Conservation (phyloP, 2,113 vertebrate genomes). For the Atherinomorus stipes region DNA sequence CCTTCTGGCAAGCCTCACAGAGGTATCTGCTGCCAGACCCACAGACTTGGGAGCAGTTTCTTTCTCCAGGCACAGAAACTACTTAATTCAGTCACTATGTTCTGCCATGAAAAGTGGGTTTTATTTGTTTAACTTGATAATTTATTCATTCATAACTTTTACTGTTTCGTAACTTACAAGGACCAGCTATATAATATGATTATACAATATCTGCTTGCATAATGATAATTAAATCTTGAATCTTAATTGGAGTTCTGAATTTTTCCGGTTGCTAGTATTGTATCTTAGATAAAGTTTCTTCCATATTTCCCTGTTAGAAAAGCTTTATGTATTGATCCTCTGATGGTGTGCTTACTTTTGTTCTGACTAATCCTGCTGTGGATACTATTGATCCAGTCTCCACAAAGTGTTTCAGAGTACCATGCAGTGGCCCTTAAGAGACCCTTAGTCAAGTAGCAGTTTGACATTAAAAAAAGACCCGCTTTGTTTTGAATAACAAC, state of each 20-base stretch:
- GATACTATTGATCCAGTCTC: slow-evolving; percentile 1
- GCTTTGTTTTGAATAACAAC: slow-evolving; percentile 7
- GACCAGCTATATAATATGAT: not conserved
- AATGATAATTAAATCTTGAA: not conserved
- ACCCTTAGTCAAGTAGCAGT: not conserved
- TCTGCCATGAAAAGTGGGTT: not conserved
- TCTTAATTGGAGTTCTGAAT: not conserved
- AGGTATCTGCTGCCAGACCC: no score
- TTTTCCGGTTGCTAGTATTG: slow-evolving; percentile 10
- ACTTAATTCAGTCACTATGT: not conserved
- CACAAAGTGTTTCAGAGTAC: not conserved
- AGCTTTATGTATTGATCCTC: slow-evolving; percentile 8
- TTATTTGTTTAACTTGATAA: not conserved
- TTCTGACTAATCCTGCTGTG: slow-evolving; percentile 3
- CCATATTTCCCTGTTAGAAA: slow-evolving; percentile 6
- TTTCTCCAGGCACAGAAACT: not conserved
- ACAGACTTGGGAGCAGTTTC: not conserved
- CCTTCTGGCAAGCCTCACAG: no score
- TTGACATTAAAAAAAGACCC: not conserved
- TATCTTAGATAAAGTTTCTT: slow-evolving; percentile 5
- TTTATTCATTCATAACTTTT: not conserved
- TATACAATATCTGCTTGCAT: not conserved
- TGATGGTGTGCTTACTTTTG: slow-evolving; percentile 15
- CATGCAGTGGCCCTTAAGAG: not conserved
- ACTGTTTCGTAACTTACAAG: not conserved